phyloP scores from a whole-genome alignment of 2,888 invertebrate species.

The Amphipyra berbera region DNA sequence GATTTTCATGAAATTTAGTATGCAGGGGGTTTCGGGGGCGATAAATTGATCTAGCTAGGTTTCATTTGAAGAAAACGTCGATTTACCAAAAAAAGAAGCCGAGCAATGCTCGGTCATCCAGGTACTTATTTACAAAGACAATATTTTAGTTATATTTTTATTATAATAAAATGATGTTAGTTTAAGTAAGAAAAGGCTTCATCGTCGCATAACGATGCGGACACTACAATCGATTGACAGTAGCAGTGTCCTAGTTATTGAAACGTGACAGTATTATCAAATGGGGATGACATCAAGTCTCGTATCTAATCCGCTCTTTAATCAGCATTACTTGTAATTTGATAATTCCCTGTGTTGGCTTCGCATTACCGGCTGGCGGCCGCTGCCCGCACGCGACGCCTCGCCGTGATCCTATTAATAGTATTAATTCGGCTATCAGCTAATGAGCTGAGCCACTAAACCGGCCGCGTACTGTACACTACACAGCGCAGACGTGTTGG shows the following conservation, averaged over 20 bases:
- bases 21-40: no score
- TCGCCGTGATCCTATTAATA: conserved; percentile 69
- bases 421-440: conserved; percentile 47
- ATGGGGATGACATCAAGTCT: conserved; percentile 6
- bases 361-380: conserved; percentile 27
- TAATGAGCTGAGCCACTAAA: conserved; percentile 59
- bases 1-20: no score
- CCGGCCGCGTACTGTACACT: conserved; percentile 1
- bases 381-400: conserved; percentile 19
- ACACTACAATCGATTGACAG: no score
- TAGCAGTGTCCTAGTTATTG: not conserved
- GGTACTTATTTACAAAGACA: no score
- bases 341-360: conserved; percentile 53
- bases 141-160: no score
- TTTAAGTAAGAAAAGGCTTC: not conserved
- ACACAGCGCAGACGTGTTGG: not conserved
- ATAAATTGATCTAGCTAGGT: no score
- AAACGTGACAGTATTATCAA: not conserved
- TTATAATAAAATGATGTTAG: no score
- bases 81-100: no score
- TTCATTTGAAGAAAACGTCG: no score
- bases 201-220: no score
- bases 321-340: conserved; percentile 58
- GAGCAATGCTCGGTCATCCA: no score
- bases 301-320: conserved; percentile 44